Percentiles rank a stretch among this genome's conserved stretches.
Conservation (phyloP, 2,888 invertebrate species). For the Nephrocerus scutellatus region DNA sequence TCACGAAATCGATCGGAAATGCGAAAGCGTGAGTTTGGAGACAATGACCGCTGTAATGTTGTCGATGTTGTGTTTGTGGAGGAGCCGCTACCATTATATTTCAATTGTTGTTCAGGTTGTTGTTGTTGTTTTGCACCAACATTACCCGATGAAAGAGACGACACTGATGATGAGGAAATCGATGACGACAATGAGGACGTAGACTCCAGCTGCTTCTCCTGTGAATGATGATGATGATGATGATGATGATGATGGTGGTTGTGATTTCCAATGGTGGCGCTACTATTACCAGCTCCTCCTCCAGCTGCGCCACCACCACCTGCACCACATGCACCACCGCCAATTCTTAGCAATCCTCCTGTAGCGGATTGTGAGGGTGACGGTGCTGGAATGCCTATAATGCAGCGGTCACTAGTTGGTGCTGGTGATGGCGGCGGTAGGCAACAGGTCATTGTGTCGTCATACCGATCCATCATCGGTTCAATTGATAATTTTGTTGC, state of each 20-base stretch:
- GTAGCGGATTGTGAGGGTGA: constrained; percentile 9
- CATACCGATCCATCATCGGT: constrained; percentile 32
- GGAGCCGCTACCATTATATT: constrained; percentile 7
- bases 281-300: constrained; percentile 1
- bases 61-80: constrained; percentile 11
- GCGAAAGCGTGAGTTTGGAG: constrained; percentile 42
- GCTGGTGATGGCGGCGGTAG: constrained; percentile 47
- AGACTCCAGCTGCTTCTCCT: constrained; percentile 13
- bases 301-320: neutral
- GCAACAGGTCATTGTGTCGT: constrained; percentile 38
- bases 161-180: constrained; percentile 23
- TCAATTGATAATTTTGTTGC: constrained; percentile 30
- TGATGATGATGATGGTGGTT: constrained; percentile 15
- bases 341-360: neutral
- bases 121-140: constrained; percentile 5
- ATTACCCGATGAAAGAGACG: constrained; percentile 17
- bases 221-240: constrained; percentile 2
- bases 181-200: constrained; percentile 16
- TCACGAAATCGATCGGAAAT: constrained; percentile 42
- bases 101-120: no score
- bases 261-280: constrained; percentile 11
- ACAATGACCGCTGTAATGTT: constrained; percentile 35
- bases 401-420: constrained; percentile 42
- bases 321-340: constrained; percentile 2
- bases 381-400: constrained; percentile 31